Evolutionary conservation across 2,113 vertebrate genomes (phyloP).

Genomic region (Hippopotamus amphibius): DNA sequence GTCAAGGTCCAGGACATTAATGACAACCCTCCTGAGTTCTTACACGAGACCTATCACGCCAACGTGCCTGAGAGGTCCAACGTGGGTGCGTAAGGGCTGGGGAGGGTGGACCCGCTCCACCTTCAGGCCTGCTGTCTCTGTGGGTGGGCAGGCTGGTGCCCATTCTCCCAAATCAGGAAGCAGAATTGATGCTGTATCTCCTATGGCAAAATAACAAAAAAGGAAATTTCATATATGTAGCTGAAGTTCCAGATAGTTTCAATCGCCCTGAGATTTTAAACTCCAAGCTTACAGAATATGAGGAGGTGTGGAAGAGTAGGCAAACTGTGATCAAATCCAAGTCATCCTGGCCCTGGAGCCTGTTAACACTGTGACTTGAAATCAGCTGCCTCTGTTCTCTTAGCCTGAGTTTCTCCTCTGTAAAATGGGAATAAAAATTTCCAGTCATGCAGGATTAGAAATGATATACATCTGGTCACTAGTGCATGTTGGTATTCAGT

Average conservation of each 20-base stretch:
- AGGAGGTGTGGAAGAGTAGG: background rate
- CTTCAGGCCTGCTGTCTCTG: background rate
- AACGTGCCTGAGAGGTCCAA: conserved; percentile 98
- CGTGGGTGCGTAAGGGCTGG: conserved; percentile 92
- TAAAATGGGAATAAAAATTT: background rate
- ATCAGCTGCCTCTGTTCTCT: background rate
- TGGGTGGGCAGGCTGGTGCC: accelerated
- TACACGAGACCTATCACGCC: conserved; percentile 97
- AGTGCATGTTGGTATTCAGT: background rate
- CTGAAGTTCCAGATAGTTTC: background rate
- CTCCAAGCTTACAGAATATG: background rate
- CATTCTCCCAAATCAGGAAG: background rate
- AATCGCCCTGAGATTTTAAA: background rate
- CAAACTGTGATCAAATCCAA: background rate
- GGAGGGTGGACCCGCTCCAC: accelerated
- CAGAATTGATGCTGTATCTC: background rate
- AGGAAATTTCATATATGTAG: background rate
- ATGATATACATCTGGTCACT: background rate
- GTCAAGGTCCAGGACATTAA: conserved; percentile 99
- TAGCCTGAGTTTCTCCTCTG: background rate
- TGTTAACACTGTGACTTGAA: background rate
- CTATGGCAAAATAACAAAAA: background rate
- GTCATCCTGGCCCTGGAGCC: background rate
- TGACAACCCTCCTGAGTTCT: conserved; percentile 97
- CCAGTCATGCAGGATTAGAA: background rate